These are phyloP conservation scores for Amyelois transitella DNA, from an alignment of 1,140 invertebrate genomes.

Conservation along the genomic window DNA sequence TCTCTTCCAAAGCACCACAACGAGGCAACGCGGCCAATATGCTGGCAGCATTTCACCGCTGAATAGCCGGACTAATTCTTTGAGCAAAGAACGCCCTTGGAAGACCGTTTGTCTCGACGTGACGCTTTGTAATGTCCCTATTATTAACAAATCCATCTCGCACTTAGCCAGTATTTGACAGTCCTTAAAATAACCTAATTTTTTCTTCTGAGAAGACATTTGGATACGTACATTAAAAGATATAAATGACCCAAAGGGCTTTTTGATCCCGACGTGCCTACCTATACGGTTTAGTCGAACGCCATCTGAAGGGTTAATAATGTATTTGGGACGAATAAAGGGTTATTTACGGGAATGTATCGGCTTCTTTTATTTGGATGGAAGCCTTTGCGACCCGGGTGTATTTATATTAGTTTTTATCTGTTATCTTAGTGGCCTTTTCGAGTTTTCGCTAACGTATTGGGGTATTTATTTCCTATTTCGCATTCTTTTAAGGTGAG, in stretches of 20 bases:
- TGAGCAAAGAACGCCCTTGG: too few species aligned
- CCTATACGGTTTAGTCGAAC: background rate
- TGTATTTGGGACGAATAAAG: background rate
- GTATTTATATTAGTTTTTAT: background rate
- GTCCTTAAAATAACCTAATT: too few species aligned
- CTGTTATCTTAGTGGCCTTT: background rate
- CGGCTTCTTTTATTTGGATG: background rate
- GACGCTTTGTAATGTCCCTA: too few species aligned
- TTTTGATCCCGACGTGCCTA: background rate
- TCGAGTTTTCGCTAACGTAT: background rate
- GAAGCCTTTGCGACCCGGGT: background rate
- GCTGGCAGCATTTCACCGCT: too few species aligned
- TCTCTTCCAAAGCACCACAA: too few species aligned
- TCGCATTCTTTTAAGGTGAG: too few species aligned
- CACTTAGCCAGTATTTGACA: too few species aligned
- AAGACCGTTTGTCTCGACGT: too few species aligned
- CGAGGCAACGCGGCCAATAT: too few species aligned
- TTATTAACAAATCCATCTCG: too few species aligned
- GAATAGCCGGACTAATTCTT: too few species aligned
- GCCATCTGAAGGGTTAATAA: background rate
- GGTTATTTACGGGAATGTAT: background rate
- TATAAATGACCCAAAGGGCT: background rate
- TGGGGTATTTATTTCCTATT: too few species aligned
- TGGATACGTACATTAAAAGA: background rate
- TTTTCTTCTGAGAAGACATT: background rate